Evolutionary conservation across 1,140 invertebrate genomes (phyloP).

Genomic region (Lepidurus couesii): DNA sequence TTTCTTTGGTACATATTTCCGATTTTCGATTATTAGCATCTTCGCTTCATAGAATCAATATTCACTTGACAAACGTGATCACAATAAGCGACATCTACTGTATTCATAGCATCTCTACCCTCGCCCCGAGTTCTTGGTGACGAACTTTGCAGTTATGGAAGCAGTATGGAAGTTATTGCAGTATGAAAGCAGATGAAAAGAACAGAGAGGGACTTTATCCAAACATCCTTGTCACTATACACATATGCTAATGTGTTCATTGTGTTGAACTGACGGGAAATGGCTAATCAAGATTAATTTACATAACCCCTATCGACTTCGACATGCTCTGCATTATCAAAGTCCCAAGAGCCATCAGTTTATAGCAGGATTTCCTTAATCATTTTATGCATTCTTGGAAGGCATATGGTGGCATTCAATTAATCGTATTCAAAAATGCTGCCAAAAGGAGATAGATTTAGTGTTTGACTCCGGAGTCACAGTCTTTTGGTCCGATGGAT

Average conservation of each 20-base stretch:
- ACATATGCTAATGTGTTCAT: neutral
- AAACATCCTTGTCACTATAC: neutral
- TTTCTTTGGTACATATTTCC: no score
- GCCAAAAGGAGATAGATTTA: neutral
- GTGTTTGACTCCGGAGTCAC: neutral
- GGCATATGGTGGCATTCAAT: neutral
- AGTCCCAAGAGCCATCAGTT: neutral
- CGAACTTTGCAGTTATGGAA: no score
- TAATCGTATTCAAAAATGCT: neutral
- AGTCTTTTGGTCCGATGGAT: neutral
- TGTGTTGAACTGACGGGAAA: neutral
- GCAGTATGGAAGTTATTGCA: no score
- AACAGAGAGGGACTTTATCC: neutral
- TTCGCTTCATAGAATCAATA: no score
- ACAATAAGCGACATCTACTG: no score
- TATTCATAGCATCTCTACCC: no score
- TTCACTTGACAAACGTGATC: no score
- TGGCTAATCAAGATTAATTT: neutral
- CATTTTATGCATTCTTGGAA: no score
- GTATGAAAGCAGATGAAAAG: no score
- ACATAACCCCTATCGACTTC: slow-evolving; percentile 7
- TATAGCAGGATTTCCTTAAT: neutral
- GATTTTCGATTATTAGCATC: no score
- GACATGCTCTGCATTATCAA: neutral
- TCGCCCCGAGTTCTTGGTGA: no score